Evolutionary conservation across 2,888 invertebrate genomes (phyloP).

Genomic region (Schizaphis graminum): DNA sequence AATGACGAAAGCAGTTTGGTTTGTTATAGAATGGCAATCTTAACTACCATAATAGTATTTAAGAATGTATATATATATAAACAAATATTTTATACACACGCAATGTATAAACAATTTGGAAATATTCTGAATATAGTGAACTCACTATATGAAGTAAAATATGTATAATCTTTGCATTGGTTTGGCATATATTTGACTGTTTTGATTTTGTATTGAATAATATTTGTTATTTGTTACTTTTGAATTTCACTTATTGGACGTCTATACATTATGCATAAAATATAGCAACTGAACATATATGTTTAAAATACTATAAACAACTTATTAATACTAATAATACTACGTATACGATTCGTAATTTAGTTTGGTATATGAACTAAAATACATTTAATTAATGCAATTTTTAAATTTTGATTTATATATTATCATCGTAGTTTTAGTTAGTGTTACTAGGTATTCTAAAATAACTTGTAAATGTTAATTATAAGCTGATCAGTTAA

Average conservation of each 20-base stretch:
- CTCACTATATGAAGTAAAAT: not conserved
- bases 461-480: not conserved
- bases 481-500: not conserved
- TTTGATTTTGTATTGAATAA: not conserved
- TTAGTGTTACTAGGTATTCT: not conserved
- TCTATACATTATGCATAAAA: not conserved
- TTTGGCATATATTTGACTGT: not conserved
- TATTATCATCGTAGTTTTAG: not conserved
- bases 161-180: not conserved
- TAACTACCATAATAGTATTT: not conserved
- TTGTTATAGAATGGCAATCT: not conserved
- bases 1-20: not conserved
- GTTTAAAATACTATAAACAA: slow-evolving; percentile 34
- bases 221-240: not conserved
- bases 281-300: not conserved
- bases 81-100: not conserved
- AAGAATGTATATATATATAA: not conserved
- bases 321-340: slow-evolving; percentile 3
- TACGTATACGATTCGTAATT: not conserved
- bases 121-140: not conserved
- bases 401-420: not conserved
- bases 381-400: not conserved
- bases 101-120: not conserved
- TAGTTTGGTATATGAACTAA: no score
- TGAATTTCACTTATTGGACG: not conserved